These are phyloP conservation scores for Orthonyx spaldingii DNA, from an alignment of 2,113 vertebrate genomes.

Conservation along the genomic window DNA sequence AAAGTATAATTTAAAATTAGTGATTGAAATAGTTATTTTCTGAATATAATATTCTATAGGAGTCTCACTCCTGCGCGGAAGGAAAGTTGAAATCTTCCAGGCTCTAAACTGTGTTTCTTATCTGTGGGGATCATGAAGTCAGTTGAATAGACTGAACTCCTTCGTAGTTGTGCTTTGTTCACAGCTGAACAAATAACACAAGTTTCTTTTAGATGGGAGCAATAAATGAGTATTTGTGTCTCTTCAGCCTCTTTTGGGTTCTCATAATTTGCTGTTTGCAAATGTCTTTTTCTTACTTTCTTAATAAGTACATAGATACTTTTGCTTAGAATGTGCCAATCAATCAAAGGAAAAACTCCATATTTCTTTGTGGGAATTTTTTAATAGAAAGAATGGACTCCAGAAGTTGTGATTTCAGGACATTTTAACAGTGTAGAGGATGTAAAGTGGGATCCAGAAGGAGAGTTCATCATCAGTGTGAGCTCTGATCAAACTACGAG, in stretches of 20 bases:
- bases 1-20: not conserved
- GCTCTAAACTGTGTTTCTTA: not conserved
- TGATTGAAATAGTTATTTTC: not conserved
- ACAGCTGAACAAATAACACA: not conserved
- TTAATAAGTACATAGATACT: not conserved
- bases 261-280: not conserved
- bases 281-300: not conserved
- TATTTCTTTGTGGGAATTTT: not conserved
- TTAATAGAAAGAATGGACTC: constrained; percentile 84
- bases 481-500: constrained; percentile 94
- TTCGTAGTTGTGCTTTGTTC: not conserved
- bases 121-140: not conserved
- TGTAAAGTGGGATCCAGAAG: constrained; percentile 92
- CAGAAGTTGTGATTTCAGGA: constrained; percentile 88
- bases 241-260: not conserved
- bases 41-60: not conserved
- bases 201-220: not conserved
- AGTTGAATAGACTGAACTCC: not conserved
- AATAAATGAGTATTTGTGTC: not conserved
- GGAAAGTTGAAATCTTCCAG: not conserved
- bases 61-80: not conserved
- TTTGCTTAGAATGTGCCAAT: not conserved
- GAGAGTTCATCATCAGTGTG: constrained; percentile 91
- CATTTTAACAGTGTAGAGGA: constrained; percentile 92
- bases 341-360: not conserved